A percentile compares a stretch with the other conserved stretches of the same genome.
phyloP scores from a whole-genome alignment of 2,113 vertebrate species.

The Ornithorhynchus anatinus region DNA sequence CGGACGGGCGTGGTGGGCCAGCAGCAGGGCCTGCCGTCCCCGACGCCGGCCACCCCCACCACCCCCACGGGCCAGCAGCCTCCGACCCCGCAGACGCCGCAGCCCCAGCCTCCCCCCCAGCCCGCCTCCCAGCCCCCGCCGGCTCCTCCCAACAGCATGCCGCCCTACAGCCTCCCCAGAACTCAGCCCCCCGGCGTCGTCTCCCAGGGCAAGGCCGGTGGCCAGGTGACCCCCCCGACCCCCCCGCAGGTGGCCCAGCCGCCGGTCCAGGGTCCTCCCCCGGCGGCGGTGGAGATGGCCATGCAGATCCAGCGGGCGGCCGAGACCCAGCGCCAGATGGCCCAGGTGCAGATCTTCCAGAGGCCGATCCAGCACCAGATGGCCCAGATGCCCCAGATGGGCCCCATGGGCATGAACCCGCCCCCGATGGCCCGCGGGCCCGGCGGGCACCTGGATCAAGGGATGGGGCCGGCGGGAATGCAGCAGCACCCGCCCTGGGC shows the following conservation, averaged over 20 bases:
- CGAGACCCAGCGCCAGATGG: constrained; percentile 94
- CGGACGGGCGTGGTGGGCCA: constrained; percentile 81
- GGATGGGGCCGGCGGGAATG: constrained; percentile 76
- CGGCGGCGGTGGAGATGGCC: constrained; percentile 95
- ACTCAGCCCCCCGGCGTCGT: constrained; percentile 69
- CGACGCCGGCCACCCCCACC: constrained; percentile 87
- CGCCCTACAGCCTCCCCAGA: constrained; percentile 72
- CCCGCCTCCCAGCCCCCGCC: constrained; percentile 73
- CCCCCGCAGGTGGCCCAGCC: constrained; percentile 70
- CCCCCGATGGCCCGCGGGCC: constrained; percentile 78
- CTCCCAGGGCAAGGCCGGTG: constrained; percentile 79
- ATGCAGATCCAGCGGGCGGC: constrained; percentile 97
- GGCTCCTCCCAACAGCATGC: constrained; percentile 71
- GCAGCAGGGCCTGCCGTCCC: constrained; percentile 87
- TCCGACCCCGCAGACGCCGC: constrained; percentile 87
- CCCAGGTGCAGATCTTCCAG: constrained; percentile 87
- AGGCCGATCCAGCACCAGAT: constrained; percentile 88
- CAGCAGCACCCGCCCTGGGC: constrained; percentile 77
- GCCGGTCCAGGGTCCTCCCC: constrained; percentile 85
- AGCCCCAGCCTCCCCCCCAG: constrained; percentile 76
- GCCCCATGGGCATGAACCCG: constrained; percentile 84
- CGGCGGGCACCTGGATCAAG: constrained; percentile 73
- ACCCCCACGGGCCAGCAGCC: constrained; percentile 89
- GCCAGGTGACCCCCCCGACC: constrained; percentile 76
- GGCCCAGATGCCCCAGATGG: constrained; percentile 79